phyloP scores from a whole-genome alignment of 1,140 invertebrate genomes.

The Ceratina japonica region DNA sequence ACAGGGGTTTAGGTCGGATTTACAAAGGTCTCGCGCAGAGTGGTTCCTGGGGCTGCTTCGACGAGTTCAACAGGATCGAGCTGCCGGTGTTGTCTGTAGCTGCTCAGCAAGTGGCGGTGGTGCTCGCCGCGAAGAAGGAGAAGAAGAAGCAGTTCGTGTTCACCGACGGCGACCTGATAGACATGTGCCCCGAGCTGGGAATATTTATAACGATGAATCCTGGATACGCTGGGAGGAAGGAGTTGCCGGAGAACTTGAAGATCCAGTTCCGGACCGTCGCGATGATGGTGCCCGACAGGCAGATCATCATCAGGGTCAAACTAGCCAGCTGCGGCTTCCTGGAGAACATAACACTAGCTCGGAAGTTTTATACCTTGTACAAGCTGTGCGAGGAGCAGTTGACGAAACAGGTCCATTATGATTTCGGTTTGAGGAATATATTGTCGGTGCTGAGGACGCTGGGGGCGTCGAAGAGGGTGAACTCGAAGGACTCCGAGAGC shows the following conservation, averaged over 20 bases:
- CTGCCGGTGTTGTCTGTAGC: slow-evolving; percentile 97
- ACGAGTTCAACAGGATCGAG: slow-evolving; percentile 98
- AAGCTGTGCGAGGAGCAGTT: slow-evolving; percentile 98
- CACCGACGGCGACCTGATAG: slow-evolving; percentile 95
- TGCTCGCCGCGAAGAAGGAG: slow-evolving; percentile 94
- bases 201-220: slow-evolving; percentile 99
- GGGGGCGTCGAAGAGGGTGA: slow-evolving; percentile 93
- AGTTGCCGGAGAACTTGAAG: slow-evolving; percentile 97
- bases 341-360: slow-evolving; percentile 96
- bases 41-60: slow-evolving; percentile 98
- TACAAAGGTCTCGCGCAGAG: slow-evolving; percentile 96
- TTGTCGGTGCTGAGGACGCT: slow-evolving; percentile 95
- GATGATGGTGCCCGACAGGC: slow-evolving; percentile 99
- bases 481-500: slow-evolving; percentile 94
- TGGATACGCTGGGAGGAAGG: slow-evolving; percentile 97
- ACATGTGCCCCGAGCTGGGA: slow-evolving; percentile 97
- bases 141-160: slow-evolving; percentile 95
- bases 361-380: slow-evolving; percentile 98
- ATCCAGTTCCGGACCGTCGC: slow-evolving; percentile 98
- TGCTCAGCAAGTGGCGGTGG: slow-evolving; percentile 97
- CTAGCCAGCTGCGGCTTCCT: slow-evolving; percentile 96
- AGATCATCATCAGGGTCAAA: slow-evolving; percentile 98
- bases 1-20: slow-evolving; percentile 93
- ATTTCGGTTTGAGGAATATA: slow-evolving; percentile 97
- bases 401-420: slow-evolving; percentile 98